Evolutionary conservation across 2,888 invertebrate species (phyloP).

Genomic region (Bruchidius siliquastri): DNA sequence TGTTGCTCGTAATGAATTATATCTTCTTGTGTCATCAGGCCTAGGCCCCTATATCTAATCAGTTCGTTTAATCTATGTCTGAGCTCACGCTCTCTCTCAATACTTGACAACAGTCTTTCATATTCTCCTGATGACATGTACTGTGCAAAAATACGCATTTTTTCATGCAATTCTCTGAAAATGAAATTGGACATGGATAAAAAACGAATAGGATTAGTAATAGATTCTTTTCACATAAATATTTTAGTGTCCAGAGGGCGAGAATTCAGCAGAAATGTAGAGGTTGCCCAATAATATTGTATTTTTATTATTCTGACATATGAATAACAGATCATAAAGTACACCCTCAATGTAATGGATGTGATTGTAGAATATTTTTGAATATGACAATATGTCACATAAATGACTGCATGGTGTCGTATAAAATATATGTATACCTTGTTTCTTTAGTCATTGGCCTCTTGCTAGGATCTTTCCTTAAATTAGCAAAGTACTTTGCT

Average conservation of each 20-base stretch:
- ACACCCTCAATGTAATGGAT: too few relatives aligned
- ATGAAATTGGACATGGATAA: background rate
- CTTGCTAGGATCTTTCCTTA: constrained; percentile 41
- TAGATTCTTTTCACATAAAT: too few relatives aligned
- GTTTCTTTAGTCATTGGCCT: constrained; percentile 68
- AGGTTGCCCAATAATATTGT: too few relatives aligned
- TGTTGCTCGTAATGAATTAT: constrained; percentile 84
- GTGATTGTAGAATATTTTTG: too few relatives aligned
- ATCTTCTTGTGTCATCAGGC: constrained; percentile 77
- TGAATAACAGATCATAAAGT: too few relatives aligned
- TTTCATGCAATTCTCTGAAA: constrained; percentile 71
- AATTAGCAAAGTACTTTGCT: constrained; percentile 73
- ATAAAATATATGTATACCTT: constrained; percentile 52
- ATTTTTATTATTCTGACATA: too few relatives aligned
- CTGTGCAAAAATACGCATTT: constrained; percentile 80
- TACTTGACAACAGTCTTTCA: constrained; percentile 69
- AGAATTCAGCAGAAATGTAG: too few relatives aligned
- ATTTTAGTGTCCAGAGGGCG: too few relatives aligned
- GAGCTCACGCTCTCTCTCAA: constrained; percentile 81
- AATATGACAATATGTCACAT: too few relatives aligned
- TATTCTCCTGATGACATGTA: constrained; percentile 85
- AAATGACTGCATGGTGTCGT: too few relatives aligned
- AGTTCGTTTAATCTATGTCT: constrained; percentile 78
- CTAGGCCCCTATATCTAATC: constrained; percentile 78
- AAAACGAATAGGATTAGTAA: too few relatives aligned